Evolutionary conservation across 2,797 vertebrate species (phyloP).

Genomic region (Coregonus suidteri): DNA sequence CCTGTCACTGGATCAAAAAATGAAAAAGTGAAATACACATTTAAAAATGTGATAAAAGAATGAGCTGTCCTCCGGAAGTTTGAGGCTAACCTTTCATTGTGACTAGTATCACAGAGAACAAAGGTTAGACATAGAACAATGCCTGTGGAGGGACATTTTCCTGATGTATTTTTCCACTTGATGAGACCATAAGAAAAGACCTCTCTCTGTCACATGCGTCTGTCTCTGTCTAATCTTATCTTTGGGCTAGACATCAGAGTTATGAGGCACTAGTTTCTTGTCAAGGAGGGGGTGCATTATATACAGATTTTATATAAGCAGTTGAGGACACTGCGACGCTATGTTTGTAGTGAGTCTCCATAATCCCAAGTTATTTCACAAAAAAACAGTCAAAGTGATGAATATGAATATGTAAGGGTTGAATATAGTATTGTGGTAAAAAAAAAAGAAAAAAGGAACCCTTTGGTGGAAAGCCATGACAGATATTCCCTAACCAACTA

Average conservation of each 20-base stretch:
- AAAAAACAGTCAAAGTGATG: conserved; percentile 60
- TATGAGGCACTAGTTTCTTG: conserved; percentile 35
- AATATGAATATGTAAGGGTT: conserved; percentile 41
- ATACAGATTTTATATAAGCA: conserved; percentile 51
- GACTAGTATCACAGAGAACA: conserved; percentile 48
- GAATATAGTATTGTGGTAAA: conserved; percentile 16
- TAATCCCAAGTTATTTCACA: conserved; percentile 44
- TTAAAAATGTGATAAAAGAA: conserved; percentile 42
- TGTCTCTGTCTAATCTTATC: conserved; percentile 44
- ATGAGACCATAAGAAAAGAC: conserved; percentile 38
- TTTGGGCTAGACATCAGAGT: conserved; percentile 28
- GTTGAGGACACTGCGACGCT: conserved; percentile 20
- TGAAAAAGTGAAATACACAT: conserved; percentile 28
- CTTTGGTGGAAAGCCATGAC: conserved; percentile 46
- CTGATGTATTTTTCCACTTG: conserved; percentile 57
- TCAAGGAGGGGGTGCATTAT: conserved; percentile 33
- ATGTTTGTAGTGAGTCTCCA: conserved; percentile 33
- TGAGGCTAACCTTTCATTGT: conserved; percentile 46
- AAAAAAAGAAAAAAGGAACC: conserved; percentile 2
- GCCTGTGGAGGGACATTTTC: conserved; percentile 31
- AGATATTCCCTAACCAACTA: conserved; percentile 46
- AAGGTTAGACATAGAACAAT: conserved; percentile 44
- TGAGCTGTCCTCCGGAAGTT: conserved; percentile 30
- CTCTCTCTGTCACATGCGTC: conserved; percentile 38
- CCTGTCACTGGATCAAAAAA: conserved; percentile 36